Evolutionary conservation across 2,888 invertebrate genomes (phyloP), one percentile per base, ranked within the genome.

Genomic region (Mechanitis mazaeus): DNA sequence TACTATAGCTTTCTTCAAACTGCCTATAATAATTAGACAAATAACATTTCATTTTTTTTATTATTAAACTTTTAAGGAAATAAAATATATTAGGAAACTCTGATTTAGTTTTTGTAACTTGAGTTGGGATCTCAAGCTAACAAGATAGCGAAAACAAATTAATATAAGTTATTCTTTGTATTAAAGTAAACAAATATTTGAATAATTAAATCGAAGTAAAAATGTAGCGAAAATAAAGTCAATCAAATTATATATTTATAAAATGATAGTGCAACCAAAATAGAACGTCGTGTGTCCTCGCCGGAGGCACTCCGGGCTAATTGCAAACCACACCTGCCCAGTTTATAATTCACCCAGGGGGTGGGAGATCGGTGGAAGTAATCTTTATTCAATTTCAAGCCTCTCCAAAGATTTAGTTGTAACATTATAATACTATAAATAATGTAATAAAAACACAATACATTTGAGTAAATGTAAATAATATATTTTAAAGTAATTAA

Each of bases 211-310:
- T 31, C 9, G 31, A 31, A 9, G 50, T 7, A 9, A 50, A 31
- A 11, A 42, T 9, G 31, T 31, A 50, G 9, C 9, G 50, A 31
- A 31, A 50, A 11, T 31, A 50, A 50, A 28, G 9, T 50, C n/a
- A 50, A 28, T 31, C 31, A 31, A 31, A 50, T 50, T 31, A 50
- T 50, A 9, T 50, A 50, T 50, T 50, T 50, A 50, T 50, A 31
- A 11, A 50, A 50, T 50, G 50, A 50, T 50, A 50, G 31, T 50
- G 50, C 31, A 50, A 50, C 50, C 31, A 50, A 50, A 50, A 50
- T 50, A 50, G 50, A 50, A 50, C 11, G 28, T 47, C 28, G 31
- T 50, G 31, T 42, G 50, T 31, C 11, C 28, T 31, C n/a, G 31
- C 50, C 28, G 31, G 50, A 31, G 50, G 31, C 31, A 50, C 50